A percentile compares a stretch with the other conserved stretches of the same genome.
phyloP scores from a whole-genome alignment of 2,888 invertebrate genomes.

The Tetropium fuscum region DNA sequence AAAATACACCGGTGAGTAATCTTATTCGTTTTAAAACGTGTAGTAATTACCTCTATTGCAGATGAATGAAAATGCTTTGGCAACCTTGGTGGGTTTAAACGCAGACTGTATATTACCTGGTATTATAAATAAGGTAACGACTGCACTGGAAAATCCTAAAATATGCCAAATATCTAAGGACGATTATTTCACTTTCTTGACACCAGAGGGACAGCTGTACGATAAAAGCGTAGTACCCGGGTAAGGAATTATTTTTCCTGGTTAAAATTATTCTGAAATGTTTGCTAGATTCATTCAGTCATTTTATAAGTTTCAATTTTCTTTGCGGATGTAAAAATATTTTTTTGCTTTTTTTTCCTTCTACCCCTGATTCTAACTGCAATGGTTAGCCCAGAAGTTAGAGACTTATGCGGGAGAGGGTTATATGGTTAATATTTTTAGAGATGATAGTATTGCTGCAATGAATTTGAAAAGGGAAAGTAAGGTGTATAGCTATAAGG shows the following conservation, averaged over 20 bases:
- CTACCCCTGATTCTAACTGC: too few species aligned
- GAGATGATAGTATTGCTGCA: conserved; percentile 67
- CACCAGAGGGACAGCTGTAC: conserved; percentile 90
- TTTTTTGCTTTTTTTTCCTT: conserved; percentile 8
- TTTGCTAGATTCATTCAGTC: too few species aligned
- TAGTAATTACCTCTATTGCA: conserved; percentile 33
- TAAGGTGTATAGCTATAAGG: conserved; percentile 96
- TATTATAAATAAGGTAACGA: conserved; percentile 73
- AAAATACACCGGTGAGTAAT: conserved; percentile 52
- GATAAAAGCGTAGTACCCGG: conserved; percentile 86
- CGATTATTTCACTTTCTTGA: conserved; percentile 84
- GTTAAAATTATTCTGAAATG: neutral
- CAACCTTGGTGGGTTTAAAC: conserved; percentile 75
- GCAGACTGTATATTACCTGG: conserved; percentile 75
- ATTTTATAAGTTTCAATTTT: too few species aligned
- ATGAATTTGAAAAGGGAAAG: conserved; percentile 95
- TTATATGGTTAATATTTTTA: too few species aligned
- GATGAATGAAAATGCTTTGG: conserved; percentile 79
- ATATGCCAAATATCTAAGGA: conserved; percentile 81
- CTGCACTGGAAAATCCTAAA: conserved; percentile 73
- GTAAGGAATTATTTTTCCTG: conserved; percentile 48
- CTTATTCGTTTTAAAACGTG: too few species aligned
- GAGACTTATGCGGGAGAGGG: too few species aligned
- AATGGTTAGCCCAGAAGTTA: too few species aligned
- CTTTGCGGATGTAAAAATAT: neutral